Base-by-base conservation (phyloP, 2,113 vertebrate genomes). In the Chitala chitala region DNA sequence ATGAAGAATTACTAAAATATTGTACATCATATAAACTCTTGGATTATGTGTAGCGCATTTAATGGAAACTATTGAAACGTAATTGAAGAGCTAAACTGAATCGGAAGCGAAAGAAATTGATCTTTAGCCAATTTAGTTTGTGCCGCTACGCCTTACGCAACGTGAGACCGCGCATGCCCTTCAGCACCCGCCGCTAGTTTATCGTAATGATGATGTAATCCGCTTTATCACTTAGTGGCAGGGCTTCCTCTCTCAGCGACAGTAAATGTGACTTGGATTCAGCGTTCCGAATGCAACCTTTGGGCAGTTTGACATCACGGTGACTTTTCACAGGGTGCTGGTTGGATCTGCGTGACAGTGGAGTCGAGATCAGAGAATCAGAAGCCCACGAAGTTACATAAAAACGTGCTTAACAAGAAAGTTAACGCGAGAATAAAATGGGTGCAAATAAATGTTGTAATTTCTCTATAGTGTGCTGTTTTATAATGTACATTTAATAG, bases 121-220 rank as follows among this genome's bases (percentile, higher is more conserved):
- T 12, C 64, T 46, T 26, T 44, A 24, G 13, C 20, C 12, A 10
- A 22, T 66, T 40, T 12, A 42, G 13, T 29, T 10, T 36, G 29
- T n/a, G n/a, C n/a, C n/a, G n/a, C n/a, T n/a, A n/a, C n/a, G n/a
- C n/a, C n/a, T n/a, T n/a, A n/a, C n/a, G n/a, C n/a, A n/a, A n/a
- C n/a, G n/a, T n/a, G n/a, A n/a, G n/a, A n/a, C n/a, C n/a, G n/a
- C n/a, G n/a, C n/a, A n/a, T n/a, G n/a, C n/a, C n/a, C n/a, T n/a
- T n/a, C n/a, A n/a, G n/a, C n/a, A n/a, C n/a, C n/a, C n/a, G n/a
- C n/a, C n/a, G n/a, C n/a, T n/a, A n/a, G n/a, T n/a, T n/a, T n/a
- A n/a, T n/a, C n/a, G n/a, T n/a, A n/a, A n/a, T 79, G 79, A 84
- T 82, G 53, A 22, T 22, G 48, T 70, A 70, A 70, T 50, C 44